Conservation (phyloP, 2,797 vertebrate species). For the Poeciliopsis infans region DNA sequence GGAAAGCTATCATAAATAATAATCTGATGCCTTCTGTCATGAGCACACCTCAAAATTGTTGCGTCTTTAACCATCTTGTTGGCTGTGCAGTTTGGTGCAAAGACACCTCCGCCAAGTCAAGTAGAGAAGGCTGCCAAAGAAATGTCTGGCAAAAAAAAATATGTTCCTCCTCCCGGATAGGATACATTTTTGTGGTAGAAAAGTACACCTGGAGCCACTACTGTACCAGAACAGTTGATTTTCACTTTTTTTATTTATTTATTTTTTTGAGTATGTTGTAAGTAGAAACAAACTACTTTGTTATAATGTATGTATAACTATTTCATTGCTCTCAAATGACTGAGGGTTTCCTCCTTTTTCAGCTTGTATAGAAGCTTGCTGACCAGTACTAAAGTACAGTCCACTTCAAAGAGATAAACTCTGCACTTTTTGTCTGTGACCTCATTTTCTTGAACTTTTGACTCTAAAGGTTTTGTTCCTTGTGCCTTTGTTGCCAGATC, state of each 20-base stretch:
- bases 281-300: slow-evolving; percentile 54
- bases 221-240: slow-evolving; percentile 73
- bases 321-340: slow-evolving; percentile 34
- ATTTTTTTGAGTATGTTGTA: slow-evolving; percentile 55
- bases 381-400: slow-evolving; percentile 52
- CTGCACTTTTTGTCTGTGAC: slow-evolving; percentile 42
- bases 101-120: slow-evolving; percentile 76
- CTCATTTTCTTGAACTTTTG: slow-evolving; percentile 62
- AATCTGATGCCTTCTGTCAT: slow-evolving; percentile 59
- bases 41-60: slow-evolving; percentile 63
- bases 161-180: slow-evolving; percentile 74
- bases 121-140: slow-evolving; percentile 78
- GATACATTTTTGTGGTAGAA: slow-evolving; percentile 72
- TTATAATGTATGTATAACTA: slow-evolving; percentile 40
- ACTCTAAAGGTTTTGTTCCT: slow-evolving; percentile 49
- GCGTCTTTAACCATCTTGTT: slow-evolving; percentile 75
- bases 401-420: slow-evolving; percentile 51
- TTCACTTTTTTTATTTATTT: slow-evolving; percentile 56
- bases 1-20: slow-evolving; percentile 35
- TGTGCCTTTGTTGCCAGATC: slow-evolving; percentile 57
- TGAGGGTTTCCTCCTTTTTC: not conserved
- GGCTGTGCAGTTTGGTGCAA: slow-evolving; percentile 59
- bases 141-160: slow-evolving; percentile 77
- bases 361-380: slow-evolving; percentile 1
- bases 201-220: slow-evolving; percentile 77